Conservation (phyloP, 2,797 vertebrate genomes). For the Alectoris magna region DNA sequence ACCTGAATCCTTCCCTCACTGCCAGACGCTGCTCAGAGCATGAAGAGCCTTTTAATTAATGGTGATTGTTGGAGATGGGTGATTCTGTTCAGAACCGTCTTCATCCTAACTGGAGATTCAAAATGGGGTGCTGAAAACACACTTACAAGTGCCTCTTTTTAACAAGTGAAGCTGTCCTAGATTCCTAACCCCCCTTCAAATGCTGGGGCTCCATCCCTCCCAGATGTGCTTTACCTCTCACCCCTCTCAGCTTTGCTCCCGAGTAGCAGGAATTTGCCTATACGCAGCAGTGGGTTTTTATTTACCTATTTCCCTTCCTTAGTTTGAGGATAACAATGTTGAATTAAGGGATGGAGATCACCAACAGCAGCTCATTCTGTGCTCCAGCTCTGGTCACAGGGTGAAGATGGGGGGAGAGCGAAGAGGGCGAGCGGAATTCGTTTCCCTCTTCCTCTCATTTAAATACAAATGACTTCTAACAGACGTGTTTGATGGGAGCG, state of each 20-base stretch:
- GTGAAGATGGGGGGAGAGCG: not conserved
- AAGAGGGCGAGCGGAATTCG: constrained; percentile 22
- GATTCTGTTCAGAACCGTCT: not conserved
- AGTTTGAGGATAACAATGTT: not conserved
- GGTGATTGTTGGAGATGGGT: constrained; percentile 40
- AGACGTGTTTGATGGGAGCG: constrained; percentile 25
- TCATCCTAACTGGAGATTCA: not conserved
- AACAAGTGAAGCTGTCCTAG: not conserved
- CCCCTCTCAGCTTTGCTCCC: not conserved
- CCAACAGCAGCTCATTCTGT: constrained; percentile 19
- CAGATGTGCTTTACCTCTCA: not conserved
- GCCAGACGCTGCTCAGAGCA: constrained; percentile 30
- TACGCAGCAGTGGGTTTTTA: not conserved
- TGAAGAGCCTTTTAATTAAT: constrained; percentile 54
- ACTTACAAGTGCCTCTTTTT: not conserved
- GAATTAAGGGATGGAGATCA: not conserved
- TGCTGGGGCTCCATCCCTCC: not conserved
- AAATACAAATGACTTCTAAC: constrained; percentile 73
- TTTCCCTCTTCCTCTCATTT: constrained; percentile 69
- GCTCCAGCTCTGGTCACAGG: constrained; percentile 6
- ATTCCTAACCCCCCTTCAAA: not conserved
- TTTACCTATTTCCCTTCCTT: not conserved
- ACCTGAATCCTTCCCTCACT: not conserved
- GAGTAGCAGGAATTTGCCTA: not conserved
- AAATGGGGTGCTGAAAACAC: not conserved